Evolutionary conservation across 2,113 vertebrate genomes (phyloP), one percentile per base, ranked within the genome.

Genomic region (Grallaria varia): DNA sequence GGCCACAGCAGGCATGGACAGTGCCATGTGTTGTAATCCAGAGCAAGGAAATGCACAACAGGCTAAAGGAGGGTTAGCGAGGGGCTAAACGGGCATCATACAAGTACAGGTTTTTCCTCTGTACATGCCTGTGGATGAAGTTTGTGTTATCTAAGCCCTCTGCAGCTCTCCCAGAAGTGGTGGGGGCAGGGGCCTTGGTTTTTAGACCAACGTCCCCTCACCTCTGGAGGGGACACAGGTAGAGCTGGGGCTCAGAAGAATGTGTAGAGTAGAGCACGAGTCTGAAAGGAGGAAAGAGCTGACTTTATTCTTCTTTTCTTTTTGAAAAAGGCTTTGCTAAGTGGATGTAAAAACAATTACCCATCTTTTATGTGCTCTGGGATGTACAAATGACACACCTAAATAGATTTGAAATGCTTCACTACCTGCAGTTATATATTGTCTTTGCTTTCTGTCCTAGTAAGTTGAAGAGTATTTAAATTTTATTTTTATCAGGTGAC

Each of bases 181-280:
- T 1, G 13, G 27, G 31, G 11, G 1, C 2, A 55, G 30, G 9
- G 14, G 3, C 2, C 2, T 8, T 59, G 28, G 39, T 25, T 63
- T 67, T 68, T 27, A 68, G 47, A 31, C 24, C 53, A 35, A 2
- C 14, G 10, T 56, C 19, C 50, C 23, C 40, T 75, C 28, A 12
- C 25, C 39, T 53, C 64, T 31, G 12, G 14, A 20, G 6, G 44
- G 10, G 7, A 82, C 35, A 4, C 44, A 90, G 35, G 21, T 18
- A 63, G 39, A 82, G 63, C 9, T 2, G 3, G 9, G n/a, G n/a
- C 13, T 42, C 49, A 44, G 47, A 21, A 68, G 15, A 55, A 10
- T 2, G 18, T 16, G 5, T 23, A 49, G 11, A 23, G 23, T 56
- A 52, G 4, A 83, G 21, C 3, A 33, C 8, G 22, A 56, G 67